Base-by-base conservation (phyloP, 2,888 invertebrate species). In the Melanchra persicariae region DNA sequence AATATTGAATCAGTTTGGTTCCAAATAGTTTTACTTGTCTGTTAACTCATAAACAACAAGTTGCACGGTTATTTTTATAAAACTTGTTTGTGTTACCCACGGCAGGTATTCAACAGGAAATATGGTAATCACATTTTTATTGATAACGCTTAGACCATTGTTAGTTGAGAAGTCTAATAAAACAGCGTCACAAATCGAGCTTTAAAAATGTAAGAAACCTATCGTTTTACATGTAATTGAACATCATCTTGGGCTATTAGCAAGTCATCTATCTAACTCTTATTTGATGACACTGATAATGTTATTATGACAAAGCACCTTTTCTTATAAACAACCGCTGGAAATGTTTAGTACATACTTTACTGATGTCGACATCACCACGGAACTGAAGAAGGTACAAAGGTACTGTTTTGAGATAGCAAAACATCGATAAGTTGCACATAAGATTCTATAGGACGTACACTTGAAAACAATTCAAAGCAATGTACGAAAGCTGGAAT, bases 381-480 rank as follows among this genome's bases (percentile, higher is more conserved):
- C 22, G n/a, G 12, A 26, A 37, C 26, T 60, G 34, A 43, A 37
- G 19, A 47, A 77, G n/a, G 1, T 52, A 69, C 22, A 51, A n/a
- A 45, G 69, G 17, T 26, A 30, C 47, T 57, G 43, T 76, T 61
- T 47, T 37, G 22, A 57, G 55, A 74, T 61, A 70, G 40, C 57
- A 75, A n/a, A 61, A 54, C 52, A 59, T 49, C 45, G 24, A 75
- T 80, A 80, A 60, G 17, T 59, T 12, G n/a, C 51, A 63, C 49
- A 63, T 49, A n/a, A 5, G 12, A 59, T 70, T 62, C 47, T 54
- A 61, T 51, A 61, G 52, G 26, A 76, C 40, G 24, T 34, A 63
- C 49, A 54, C 67, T 72, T 64, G 24, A 63, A 60, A 63, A 77
- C 78, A 77, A 64, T 66, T 67, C 47, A 70, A 70, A 58, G 43